Evolutionary conservation across 2,888 invertebrate species (phyloP), one percentile per base, ranked within the genome.

Genomic region (Apotomis capreana): DNA sequence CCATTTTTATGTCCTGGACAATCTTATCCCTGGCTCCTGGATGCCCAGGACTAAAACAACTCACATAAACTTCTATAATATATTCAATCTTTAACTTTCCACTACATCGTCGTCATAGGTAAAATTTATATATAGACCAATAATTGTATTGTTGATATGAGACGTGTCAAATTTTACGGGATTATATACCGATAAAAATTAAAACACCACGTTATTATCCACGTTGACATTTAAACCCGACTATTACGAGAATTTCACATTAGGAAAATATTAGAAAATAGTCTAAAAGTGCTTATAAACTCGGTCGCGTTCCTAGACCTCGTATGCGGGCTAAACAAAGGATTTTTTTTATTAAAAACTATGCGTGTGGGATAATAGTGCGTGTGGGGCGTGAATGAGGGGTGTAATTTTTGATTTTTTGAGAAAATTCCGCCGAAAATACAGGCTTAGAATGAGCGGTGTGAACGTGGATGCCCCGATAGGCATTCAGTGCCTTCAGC

Each of bases 401-500:
- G 76, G 79, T 74, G 74, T 79, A 55, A 70, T 76, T 57, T 74
- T 78, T 57, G 72, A 75, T 59, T 65, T 83, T 71, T 69, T 76
- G 58, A 78, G 76, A 77, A 77, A 75, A 76, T 82, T 83, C 64
- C 80, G 81, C 76, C 80, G 80, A 74, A 82, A 79, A 76, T 81
- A 81, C 76, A 77, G 78, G 70, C 77, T 79, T 3, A 94, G 88
- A 82, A 95, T 95, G 95, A 94, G 91, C 77, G 93, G 93, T 15
- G 89, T 90, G 40, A 91, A 89, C 69, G 90, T 89, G 76, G 95
- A 95, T 73, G 92, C 95, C 63, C 96, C 97, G 12, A 84, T 95
- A 74, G 96, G 96, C n/a, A 87, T 96, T 9, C 91, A 92, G 78
- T 81, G 92, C 46, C 80, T 96, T 64, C 95, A 95, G 80, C 93